Base-by-base conservation (phyloP, 2,113 vertebrate genomes). In the Dicaeum eximium region DNA sequence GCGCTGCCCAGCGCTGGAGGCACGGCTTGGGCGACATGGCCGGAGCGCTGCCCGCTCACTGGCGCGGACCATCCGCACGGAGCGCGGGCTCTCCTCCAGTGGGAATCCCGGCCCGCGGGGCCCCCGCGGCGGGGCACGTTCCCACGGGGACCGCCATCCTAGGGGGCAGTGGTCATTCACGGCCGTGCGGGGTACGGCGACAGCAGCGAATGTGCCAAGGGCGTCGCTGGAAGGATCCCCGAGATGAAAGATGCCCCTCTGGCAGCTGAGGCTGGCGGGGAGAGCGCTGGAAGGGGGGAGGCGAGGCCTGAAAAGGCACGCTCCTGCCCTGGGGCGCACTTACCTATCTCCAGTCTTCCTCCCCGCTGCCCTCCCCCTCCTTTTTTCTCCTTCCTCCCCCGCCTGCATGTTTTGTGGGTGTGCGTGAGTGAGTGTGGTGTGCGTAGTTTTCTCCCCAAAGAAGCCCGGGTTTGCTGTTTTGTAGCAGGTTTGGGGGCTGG, bases 261-360 rank as follows among this genome's bases (percentile, higher is more conserved):
- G 94, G 92, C 93, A 85, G 74, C 65, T 62, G 67, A 62, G 89
- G 77, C 67, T 93, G 92, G 95, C 84, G 67, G 92, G 91, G 87
- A 96, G 90, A 87, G 78, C 15, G 67, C 65, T 92, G 92, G 72
- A 95, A 87, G 35, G 16, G 51, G 61, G 91, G 80, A 96, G 79
- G 57, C 33, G 75, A 93, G 86, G 97, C 96, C 97, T 93, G 97
- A 88, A 92, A 94, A 96, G 96, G 81, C 96, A 90, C 6, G 67
- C 95, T 96, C 20, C 67, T 86, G 73, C 84, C 97, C 71, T 15
- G 90, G 69, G 92, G 95, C 75, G 31, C 77, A 74, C 93, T 95
- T 96, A 96, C 94, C 96, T 96, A 93, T 87, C 93, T 94, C 85
- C 13, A 62, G 58, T n/a, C 83, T 87, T 69, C 42, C 73, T 64